Conservation (phyloP, 2,113 vertebrate genomes). For the Orcinus orca region DNA sequence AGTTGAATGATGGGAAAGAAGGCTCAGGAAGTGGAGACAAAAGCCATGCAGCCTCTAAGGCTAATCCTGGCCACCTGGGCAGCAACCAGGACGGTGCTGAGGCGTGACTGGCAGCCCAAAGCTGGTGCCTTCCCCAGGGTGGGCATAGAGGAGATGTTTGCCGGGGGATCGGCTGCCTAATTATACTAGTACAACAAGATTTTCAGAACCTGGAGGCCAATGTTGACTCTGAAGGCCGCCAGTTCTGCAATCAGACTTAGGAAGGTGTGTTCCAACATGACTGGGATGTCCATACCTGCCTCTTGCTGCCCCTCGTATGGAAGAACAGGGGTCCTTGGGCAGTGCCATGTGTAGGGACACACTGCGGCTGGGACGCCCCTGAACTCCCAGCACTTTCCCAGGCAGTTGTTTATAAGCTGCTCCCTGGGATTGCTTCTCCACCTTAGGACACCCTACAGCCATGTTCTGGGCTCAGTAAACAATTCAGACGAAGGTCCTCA, state of each 20-base stretch:
- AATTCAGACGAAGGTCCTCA: background rate
- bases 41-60: background rate
- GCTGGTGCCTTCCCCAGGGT: background rate
- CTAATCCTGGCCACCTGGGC: background rate
- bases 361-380: background rate
- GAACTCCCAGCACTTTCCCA: background rate
- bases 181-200: background rate
- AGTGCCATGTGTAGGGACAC: rapidly evolving
- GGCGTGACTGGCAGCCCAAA: background rate
- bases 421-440: background rate
- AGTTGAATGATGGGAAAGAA: background rate
- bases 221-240: background rate
- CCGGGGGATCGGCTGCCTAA: background rate
- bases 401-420: background rate
- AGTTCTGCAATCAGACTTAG: background rate
- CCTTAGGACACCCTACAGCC: background rate
- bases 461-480: background rate
- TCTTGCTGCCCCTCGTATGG: rapidly evolving
- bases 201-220: background rate
- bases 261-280: background rate
- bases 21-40: background rate
- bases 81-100: background rate
- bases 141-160: background rate
- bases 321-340: background rate
- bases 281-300: background rate